phyloP scores from a whole-genome alignment of 2,797 vertebrate genomes.

The Siniperca scherzeri region DNA sequence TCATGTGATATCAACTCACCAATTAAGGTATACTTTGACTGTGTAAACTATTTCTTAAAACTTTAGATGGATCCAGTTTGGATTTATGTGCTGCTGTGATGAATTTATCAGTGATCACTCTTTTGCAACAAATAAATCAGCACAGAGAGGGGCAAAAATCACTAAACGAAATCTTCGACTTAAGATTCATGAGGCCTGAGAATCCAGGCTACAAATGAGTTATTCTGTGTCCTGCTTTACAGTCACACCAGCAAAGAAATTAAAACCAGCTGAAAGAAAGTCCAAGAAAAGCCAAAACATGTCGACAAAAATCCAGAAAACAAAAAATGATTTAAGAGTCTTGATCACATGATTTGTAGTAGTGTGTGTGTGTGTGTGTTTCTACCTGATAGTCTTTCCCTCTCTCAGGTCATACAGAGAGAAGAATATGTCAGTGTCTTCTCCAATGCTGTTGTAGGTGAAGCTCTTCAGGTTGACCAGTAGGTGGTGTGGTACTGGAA shows the following conservation, averaged over 20 bases:
- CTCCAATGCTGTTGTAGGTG: constrained; percentile 95
- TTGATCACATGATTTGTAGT: background rate
- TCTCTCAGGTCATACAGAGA: constrained; percentile 94
- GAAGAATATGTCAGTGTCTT: constrained; percentile 95
- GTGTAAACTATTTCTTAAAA: too few species aligned
- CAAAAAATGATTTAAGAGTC: too few species aligned
- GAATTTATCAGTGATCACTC: too few species aligned
- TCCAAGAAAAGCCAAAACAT: background rate
- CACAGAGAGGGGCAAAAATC: background rate
- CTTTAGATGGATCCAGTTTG: too few species aligned
- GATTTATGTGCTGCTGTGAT: too few species aligned
- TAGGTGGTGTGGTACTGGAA: constrained; percentile 94
- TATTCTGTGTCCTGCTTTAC: background rate
- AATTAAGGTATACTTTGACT: too few species aligned
- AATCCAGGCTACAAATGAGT: background rate
- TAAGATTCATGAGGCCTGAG: background rate
- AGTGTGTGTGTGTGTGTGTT: background rate
- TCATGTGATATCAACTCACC: background rate
- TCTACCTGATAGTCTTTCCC: constrained; percentile 93
- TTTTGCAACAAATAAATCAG: background rate
- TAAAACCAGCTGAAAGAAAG: background rate
- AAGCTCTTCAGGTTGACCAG: constrained; percentile 96
- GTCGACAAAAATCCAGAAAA: background rate
- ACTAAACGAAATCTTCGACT: background rate
- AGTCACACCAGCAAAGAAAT: background rate